Percentiles rank a stretch among this genome's conserved stretches.
Conservation (phyloP, 2,888 invertebrate species). For the Chironomus riparius region DNA sequence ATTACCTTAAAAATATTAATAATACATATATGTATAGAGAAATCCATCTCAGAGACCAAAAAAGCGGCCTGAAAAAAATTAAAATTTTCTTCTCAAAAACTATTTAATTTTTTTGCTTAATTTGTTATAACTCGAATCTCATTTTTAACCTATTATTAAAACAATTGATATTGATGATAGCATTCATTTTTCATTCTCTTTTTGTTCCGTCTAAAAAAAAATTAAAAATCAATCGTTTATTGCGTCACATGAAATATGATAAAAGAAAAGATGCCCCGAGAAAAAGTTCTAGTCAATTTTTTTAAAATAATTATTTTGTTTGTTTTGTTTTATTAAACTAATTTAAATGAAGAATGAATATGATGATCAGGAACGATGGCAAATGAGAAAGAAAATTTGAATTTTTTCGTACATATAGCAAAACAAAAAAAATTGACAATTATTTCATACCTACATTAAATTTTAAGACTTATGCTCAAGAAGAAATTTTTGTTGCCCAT, state of each 20-base stretch:
- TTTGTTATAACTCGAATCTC: background rate
- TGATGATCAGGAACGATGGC: background rate
- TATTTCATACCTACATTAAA: background rate
- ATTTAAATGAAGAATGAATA: background rate
- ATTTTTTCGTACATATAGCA: background rate
- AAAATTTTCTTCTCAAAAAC: background rate
- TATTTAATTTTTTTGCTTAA: background rate
- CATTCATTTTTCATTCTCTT: too few relatives aligned
- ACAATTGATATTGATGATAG: background rate
- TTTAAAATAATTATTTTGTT: constrained; percentile 17
- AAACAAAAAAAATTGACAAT: background rate
- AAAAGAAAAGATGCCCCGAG: background rate
- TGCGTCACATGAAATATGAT: background rate
- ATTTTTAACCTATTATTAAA: background rate
- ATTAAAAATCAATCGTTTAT: background rate
- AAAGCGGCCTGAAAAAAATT: constrained; percentile 1
- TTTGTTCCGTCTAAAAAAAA: too few relatives aligned
- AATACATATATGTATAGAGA: background rate
- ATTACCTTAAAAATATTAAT: background rate
- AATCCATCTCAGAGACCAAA: background rate
- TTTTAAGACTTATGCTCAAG: background rate
- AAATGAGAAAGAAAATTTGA: background rate
- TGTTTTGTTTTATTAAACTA: constrained; percentile 19
- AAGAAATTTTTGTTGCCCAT: background rate
- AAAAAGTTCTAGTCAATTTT: constrained; percentile 26